Conservation (phyloP, 2,888 invertebrate species). For the Drosophila vallismaia region DNA sequence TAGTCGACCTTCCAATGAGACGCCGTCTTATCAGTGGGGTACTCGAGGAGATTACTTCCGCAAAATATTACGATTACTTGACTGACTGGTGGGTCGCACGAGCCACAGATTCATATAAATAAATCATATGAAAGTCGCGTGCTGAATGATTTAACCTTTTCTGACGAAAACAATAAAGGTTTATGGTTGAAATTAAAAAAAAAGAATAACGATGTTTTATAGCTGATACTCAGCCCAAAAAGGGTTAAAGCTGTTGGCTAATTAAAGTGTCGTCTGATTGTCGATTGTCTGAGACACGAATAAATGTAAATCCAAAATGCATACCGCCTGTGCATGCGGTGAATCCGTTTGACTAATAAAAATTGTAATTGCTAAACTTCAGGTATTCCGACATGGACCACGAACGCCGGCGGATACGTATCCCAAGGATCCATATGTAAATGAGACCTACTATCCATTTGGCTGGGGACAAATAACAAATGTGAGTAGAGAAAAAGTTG, state of each 20-base stretch:
- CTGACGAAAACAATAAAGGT: not conserved
- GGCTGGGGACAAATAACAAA: conserved; percentile 93
- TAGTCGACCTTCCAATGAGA: conserved; percentile 26
- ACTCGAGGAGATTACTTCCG: conserved; percentile 21
- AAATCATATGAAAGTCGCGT: conserved; percentile 9
- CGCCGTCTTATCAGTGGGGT: conserved; percentile 27
- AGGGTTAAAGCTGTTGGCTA: conserved; percentile 7
- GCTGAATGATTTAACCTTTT: not conserved
- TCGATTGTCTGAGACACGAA: conserved; percentile 6
- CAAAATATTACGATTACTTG: not conserved
- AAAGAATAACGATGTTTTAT: not conserved
- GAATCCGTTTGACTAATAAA: conserved; percentile 45
- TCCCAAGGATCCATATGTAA: conserved; percentile 88
- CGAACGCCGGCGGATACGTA: conserved; percentile 91
- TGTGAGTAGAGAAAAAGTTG: conserved; percentile 85
- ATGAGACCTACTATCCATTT: conserved; percentile 88
- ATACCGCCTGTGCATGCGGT: conserved; percentile 20
- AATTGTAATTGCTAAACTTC: conserved; percentile 55
- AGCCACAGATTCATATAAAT: not conserved
- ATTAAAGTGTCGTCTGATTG: conserved; percentile 22
- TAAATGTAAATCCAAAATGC: not conserved
- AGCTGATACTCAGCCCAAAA: not conserved
- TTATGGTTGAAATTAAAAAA: not conserved
- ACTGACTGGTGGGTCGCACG: conserved; percentile 30
- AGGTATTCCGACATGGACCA: conserved; percentile 92